Base-by-base conservation (phyloP, 2,888 invertebrate species). In the Euphydryas editha region DNA sequence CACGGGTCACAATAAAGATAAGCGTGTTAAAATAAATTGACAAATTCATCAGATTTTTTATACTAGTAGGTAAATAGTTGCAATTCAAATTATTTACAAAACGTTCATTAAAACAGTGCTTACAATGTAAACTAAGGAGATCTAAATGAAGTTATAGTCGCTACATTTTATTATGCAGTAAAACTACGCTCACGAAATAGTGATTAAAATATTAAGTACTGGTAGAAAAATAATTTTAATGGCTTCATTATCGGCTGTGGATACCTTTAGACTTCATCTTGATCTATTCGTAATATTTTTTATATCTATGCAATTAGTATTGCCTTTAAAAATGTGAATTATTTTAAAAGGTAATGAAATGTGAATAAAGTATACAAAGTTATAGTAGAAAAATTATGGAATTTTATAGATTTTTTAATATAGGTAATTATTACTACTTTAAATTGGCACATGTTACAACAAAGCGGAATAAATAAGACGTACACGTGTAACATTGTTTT, bases 111-210 rank as follows among this genome's bases (percentile, higher is more conserved):
- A 30, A 30, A 30, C 30, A 30, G 30, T 2, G 1, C 15, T 39
- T 39, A 39, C 39, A 39, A 1, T 51, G 37, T 39, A 21, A 36
- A 46, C 47, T n/a, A 51, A 39, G 36, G 11, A 39, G 20, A 39
- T 70, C 70, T 73, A 79, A 81, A 80, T 77, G 77, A 80, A 78
- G 78, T 81, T 77, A 80, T 75, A 74, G 67, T 73, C 76, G 63
- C 57, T 54, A 63, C 47, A 58, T 72, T 72, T 73, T 59, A 68
- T 59, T 73, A 69, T 54, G 76, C 73, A 61, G 73, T 80, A 76
- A 81, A 79, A 75, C 68, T 69, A 73, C 72, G 74, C 69, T 71
- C 77, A 75, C 78, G 75, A 73, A 74, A 76, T 72, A 67, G 68
- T 73, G 73, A 71, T 76, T 73, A 77, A 77, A 76, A 76, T 75